A percentile compares a stretch with the other conserved stretches of the same genome.
phyloP scores from a whole-genome alignment of 1,140 invertebrate genomes.

The Drosophila saltans region DNA sequence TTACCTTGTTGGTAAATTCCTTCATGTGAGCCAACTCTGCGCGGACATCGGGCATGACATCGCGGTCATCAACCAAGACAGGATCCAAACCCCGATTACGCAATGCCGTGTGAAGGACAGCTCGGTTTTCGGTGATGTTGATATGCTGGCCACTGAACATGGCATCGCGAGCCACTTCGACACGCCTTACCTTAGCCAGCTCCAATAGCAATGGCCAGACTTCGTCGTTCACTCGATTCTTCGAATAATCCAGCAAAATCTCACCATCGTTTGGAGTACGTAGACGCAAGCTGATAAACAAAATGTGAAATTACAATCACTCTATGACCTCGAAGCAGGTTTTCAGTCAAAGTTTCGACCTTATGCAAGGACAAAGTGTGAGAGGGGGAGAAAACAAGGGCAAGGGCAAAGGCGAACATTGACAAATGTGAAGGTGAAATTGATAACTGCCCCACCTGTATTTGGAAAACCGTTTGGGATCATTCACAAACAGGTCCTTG shows the following conservation, averaged over 20 bases:
- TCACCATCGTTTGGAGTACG: conserved; percentile 92
- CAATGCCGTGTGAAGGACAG: conserved; percentile 97
- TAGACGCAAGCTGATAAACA: conserved; percentile 87
- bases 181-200: conserved; percentile 92
- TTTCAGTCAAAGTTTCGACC: conserved; percentile 59
- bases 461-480: conserved; percentile 91
- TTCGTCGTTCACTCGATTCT: conserved; percentile 95
- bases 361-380: conserved; percentile 70
- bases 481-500: conserved; percentile 89
- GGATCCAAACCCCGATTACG: conserved; percentile 92
- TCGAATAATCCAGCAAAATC: conserved; percentile 97
- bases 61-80: conserved; percentile 93
- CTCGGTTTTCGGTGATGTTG: conserved; percentile 98
- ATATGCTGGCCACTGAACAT: conserved; percentile 98
- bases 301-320: conserved; percentile 43
- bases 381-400: background rate
- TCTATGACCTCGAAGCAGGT: conserved; percentile 62
- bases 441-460: conserved; percentile 87
- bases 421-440: conserved; percentile 46
- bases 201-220: conserved; percentile 90
- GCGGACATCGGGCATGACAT: conserved; percentile 98
- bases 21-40: conserved; percentile 97
- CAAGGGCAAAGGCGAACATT: conserved; percentile 11
- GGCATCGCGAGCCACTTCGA: conserved; percentile 93
- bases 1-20: conserved; percentile 92